These are phyloP conservation scores for Recurvirostra avosetta DNA, from an alignment of 2,113 vertebrate species.

Conservation along the genomic window DNA sequence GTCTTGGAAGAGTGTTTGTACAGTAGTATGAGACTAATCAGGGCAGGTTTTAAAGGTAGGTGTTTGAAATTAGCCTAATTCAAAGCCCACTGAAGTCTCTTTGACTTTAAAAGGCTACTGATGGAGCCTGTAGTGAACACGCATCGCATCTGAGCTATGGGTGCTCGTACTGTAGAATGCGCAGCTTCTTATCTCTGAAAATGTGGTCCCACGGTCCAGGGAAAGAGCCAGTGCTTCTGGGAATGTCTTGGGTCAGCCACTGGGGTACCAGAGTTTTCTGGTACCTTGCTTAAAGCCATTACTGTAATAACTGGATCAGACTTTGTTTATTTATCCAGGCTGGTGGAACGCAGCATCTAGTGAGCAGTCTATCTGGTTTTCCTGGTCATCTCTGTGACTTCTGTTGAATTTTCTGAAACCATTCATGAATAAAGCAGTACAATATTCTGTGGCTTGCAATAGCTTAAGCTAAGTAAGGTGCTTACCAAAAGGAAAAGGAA, in stretches of 20 bases:
- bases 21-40: background rate
- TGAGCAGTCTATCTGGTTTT: background rate
- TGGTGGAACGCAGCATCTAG: background rate
- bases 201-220: accelerated
- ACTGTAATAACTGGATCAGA: background rate
- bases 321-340: background rate
- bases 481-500: background rate
- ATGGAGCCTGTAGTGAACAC: accelerated
- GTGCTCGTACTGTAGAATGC: background rate
- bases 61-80: background rate
- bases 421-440: background rate
- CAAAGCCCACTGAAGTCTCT: background rate
- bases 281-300: background rate
- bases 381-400: background rate
- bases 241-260: background rate
- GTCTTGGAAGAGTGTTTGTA: background rate
- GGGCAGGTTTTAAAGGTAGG: background rate
- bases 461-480: background rate
- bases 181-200: background rate
- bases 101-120: background rate
- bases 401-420: background rate
- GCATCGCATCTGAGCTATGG: background rate
- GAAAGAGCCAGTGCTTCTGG: background rate
- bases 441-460: background rate
- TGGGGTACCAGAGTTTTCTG: background rate